phyloP scores from a whole-genome alignment of 2,113 vertebrate genomes.

The Strix uralensis region DNA sequence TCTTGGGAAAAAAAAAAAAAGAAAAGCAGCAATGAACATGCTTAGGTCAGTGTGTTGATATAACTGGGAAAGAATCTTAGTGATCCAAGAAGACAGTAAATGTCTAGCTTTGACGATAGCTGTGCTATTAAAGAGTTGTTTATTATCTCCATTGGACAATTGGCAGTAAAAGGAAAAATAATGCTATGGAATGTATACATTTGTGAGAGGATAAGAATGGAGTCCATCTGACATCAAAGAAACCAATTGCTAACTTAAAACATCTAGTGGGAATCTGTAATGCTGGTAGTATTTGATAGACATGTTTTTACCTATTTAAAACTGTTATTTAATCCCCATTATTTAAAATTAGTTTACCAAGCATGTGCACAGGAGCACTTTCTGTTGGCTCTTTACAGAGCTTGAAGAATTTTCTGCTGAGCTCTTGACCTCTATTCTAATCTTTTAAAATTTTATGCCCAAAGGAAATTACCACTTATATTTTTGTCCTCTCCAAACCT shows the following conservation, averaged over 20 bases:
- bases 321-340: background rate
- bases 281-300: background rate
- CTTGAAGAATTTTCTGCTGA: background rate
- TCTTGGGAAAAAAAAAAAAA: background rate
- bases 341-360: background rate
- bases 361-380: background rate
- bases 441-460: background rate
- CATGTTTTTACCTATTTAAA: background rate
- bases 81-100: background rate
- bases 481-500: background rate
- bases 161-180: background rate
- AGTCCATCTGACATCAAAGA: background rate
- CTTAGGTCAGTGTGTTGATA: background rate
- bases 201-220: background rate
- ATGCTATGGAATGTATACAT: background rate
- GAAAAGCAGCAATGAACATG: background rate
- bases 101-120: background rate
- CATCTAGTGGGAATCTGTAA: background rate
- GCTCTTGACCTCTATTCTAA: background rate
- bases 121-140: background rate
- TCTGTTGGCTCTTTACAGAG: background rate
- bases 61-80: background rate
- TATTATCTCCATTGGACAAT: background rate
- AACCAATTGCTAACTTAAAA: background rate
- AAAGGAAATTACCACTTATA: background rate